Evolutionary conservation across 1,140 invertebrate genomes (phyloP), one percentile per base, ranked within the genome.

Genomic region (Heliconius himera): DNA sequence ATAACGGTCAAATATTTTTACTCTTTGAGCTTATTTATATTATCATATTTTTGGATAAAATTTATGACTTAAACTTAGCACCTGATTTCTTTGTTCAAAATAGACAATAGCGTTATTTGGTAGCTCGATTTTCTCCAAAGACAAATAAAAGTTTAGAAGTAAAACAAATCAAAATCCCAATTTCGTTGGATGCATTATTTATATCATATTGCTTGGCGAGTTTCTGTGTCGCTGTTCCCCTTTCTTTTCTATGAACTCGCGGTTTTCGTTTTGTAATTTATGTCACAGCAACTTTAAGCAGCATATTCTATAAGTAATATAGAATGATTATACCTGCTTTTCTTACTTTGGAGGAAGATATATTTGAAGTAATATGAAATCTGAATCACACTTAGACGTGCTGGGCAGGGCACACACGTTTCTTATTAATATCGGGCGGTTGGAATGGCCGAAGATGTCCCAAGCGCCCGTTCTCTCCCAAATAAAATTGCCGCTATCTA

Each of bases 401-500:
- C 66, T 77, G 73, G 74, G 74, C 79, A 78, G 70, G 81, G 70
- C 80, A 78, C 78, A 77, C 81, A 93, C 91, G 90, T 91, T 90
- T 91, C 89, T 93, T 94, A 94, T 94, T 94, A 94, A 94, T 94
- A 94, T 93, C 87, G 87, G 91, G 88, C 91, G 87, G 93, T 89
- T 82, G 87, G 83, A 92, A 94, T 91, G 89, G 91, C 87, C 89
- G 84, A 93, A 94, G 93, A 91, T 88, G 91, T 93, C 92, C 93
- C 92, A 77, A 87, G 91, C 86, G 91, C 87, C 90, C 90, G 93
- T 89, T 93, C 92, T 93, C 93, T 94, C 92, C 94, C 94, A 95
- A 95, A 95, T 95, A 95, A 95, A 95, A 95, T 94, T 95, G 94
- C 92, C 90, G 94, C 94, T 95, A 95, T 95, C 94, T 95, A 95